Base-by-base conservation (phyloP, 1,140 invertebrate genomes). In the Onthophagus taurus region DNA sequence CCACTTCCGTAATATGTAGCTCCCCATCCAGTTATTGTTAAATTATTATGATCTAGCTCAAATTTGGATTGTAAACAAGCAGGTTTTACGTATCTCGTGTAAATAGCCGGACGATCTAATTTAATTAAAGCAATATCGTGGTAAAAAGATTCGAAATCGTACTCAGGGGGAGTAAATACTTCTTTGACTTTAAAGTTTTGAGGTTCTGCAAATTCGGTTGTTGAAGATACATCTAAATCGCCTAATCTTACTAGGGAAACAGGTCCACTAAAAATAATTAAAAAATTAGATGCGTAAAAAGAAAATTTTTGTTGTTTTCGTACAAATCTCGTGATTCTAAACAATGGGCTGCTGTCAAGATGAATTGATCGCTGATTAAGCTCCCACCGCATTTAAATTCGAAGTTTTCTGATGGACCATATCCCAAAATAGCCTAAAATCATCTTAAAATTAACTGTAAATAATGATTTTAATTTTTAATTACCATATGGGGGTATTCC, bases 71-170 rank as follows among this genome's bases (percentile, higher is more conserved):
- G 11, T n/a, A 64, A 66, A 59, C 63, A 77, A 19, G 61, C 67
- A 31, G 67, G 72, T 35, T 62, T 57, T 2, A 70, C 57, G 24
- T 58, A 58, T 7, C 53, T 14, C 45, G 51, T 62, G 18, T 71
- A 54, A n/a, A n/a, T n/a, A 2, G 53, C 53, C 4, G 64, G 50
- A 4, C 61, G 52, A 21, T 35, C 50, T 20, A 76, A 41, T 49
- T 62, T 64, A 2, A 74, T 29, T 13, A 75, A 49, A 1, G 66
- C 72, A 21, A 76, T 54, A 23, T 42, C 52, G 44, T 42, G 55
- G 39, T 74, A 72, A 14, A 54, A 54, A 1, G 50, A 47, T 1
- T 65, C 64, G 12, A 49, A 24, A 19, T 57, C 52, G 48, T 71
- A 72, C 12, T 63, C 42, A 0, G 69, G 64, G 45, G 66, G 59